Evolutionary conservation across 2,888 invertebrate genomes (phyloP).

Genomic region (Xanthia icteritia): DNA sequence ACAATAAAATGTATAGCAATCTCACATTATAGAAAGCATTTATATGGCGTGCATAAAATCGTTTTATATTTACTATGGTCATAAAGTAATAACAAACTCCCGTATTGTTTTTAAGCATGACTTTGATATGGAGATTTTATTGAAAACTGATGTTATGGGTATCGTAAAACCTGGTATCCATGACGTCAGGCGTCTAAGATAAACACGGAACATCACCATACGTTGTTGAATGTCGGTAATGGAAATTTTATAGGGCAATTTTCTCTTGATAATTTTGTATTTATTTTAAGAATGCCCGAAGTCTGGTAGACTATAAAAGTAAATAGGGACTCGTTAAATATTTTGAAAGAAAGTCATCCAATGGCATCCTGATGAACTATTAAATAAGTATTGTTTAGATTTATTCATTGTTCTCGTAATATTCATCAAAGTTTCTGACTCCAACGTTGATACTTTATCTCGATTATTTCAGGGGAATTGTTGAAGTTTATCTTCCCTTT

Average conservation of each 20-base stretch:
- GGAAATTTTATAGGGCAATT: slow-evolving; percentile 81
- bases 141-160: slow-evolving; percentile 81
- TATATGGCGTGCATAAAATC: slow-evolving; percentile 73
- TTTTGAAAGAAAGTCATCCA: slow-evolving; percentile 38
- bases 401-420: slow-evolving; percentile 58
- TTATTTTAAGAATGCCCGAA: slow-evolving; percentile 68
- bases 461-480: slow-evolving; percentile 70
- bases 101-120: slow-evolving; percentile 76
- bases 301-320: slow-evolving; percentile 52
- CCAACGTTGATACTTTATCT: slow-evolving; percentile 63
- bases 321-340: slow-evolving; percentile 57
- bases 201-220: slow-evolving; percentile 75
- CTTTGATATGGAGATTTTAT: slow-evolving; percentile 80
- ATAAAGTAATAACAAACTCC: slow-evolving; percentile 75
- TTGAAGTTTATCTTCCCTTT: slow-evolving; percentile 75
- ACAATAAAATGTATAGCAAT: slow-evolving; percentile 55
- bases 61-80: slow-evolving; percentile 75
- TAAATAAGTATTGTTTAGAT: slow-evolving; percentile 58
- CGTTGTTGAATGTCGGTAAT: slow-evolving; percentile 74
- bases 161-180: slow-evolving; percentile 81
- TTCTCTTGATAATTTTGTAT: slow-evolving; percentile 75
- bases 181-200: slow-evolving; percentile 75
- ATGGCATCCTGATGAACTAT: slow-evolving; percentile 46
- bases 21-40: slow-evolving; percentile 63
- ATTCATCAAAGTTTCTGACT: slow-evolving; percentile 43